Evolutionary conservation across 2,888 invertebrate genomes (phyloP).

Genomic region (Caenorhabditis sp.): DNA sequence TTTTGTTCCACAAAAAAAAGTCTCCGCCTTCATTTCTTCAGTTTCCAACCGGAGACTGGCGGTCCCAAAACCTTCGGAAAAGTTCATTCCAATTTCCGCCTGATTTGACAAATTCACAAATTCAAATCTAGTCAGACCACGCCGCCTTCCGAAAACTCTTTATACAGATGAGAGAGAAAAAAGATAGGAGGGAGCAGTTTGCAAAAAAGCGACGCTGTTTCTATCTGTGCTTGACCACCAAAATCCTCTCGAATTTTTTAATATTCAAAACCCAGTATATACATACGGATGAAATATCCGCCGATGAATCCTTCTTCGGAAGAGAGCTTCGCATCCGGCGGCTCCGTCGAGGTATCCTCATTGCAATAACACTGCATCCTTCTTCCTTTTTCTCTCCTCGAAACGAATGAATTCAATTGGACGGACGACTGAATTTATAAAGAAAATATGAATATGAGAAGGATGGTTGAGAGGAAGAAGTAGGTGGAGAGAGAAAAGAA

Average conservation of each 20-base stretch:
- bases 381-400: constrained; percentile 21
- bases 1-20: background rate
- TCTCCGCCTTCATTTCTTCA: constrained; percentile 14
- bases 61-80: constrained; percentile 14
- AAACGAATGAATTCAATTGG: constrained; percentile 62
- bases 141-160: constrained; percentile 16
- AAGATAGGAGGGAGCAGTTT: constrained; percentile 20
- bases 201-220: constrained; percentile 26
- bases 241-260: constrained; percentile 39
- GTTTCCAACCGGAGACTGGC: background rate
- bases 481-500: constrained; percentile 15
- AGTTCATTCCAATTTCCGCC: constrained; percentile 56
- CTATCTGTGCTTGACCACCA: constrained; percentile 19
- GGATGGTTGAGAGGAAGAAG: constrained; percentile 8
- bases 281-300: constrained; percentile 34
- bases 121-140: constrained; percentile 23
- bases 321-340: constrained; percentile 22
- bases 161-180: constrained; percentile 9
- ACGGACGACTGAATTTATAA: constrained; percentile 60
- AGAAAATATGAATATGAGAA: constrained; percentile 51
- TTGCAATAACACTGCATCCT: constrained; percentile 47
- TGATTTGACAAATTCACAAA: constrained; percentile 45
- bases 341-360: constrained; percentile 29
- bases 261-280: constrained; percentile 56
- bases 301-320: constrained; percentile 22